Conservation (phyloP, 2,888 invertebrate species). For the Drosophila mayaguana region DNA sequence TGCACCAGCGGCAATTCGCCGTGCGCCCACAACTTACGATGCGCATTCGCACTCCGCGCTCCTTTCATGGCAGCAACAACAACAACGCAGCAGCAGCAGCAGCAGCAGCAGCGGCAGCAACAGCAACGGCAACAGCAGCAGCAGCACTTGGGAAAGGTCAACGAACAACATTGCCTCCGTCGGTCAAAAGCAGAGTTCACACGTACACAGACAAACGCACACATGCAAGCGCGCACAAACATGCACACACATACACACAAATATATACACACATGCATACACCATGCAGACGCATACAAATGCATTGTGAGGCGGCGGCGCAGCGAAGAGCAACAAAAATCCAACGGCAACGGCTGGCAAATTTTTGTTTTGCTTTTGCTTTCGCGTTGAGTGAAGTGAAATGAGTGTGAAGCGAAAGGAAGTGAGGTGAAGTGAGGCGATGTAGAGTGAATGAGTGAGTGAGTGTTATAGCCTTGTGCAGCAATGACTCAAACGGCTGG, state of each 20-base stretch:
- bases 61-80: constrained; percentile 72
- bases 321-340: constrained; percentile 58
- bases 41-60: constrained; percentile 47
- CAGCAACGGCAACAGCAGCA: constrained; percentile 39
- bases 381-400: constrained; percentile 74
- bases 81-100: constrained; percentile 9
- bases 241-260: constrained; percentile 56
- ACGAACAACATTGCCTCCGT: constrained; percentile 80
- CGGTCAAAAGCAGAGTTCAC: constrained; percentile 81
- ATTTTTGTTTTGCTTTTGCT: constrained; percentile 76
- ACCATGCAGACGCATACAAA: constrained; percentile 32
- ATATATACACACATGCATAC: constrained; percentile 35
- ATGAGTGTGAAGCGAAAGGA: constrained; percentile 49
- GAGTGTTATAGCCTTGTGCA: constrained; percentile 41
- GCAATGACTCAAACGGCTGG: constrained; percentile 56
- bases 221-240: constrained; percentile 23
- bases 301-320: constrained; percentile 41
- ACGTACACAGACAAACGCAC: constrained; percentile 58
- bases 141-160: constrained; percentile 77
- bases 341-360: constrained; percentile 51
- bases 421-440: constrained; percentile 22
- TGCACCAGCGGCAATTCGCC: constrained; percentile 31
- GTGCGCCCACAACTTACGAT: constrained; percentile 56
- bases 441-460: constrained; percentile 20
- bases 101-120: background rate